These are phyloP conservation scores for Lagopus muta DNA, from an alignment of 2,113 vertebrate genomes.

Conservation along the genomic window DNA sequence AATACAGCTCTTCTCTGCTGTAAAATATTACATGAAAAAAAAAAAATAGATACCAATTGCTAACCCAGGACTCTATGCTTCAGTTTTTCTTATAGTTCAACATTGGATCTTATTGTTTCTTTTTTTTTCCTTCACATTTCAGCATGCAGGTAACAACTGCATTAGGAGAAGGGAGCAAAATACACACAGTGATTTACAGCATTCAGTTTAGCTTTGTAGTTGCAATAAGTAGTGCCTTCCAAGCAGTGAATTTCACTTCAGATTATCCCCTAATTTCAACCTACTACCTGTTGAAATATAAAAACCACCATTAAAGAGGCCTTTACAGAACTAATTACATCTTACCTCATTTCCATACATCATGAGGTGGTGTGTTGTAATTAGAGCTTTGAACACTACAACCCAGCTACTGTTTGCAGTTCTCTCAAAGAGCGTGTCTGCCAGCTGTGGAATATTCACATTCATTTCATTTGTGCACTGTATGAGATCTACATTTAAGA, in stretches of 20 bases:
- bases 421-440: conserved; percentile 89
- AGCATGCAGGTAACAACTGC: background rate
- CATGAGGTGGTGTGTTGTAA: conserved; percentile 97
- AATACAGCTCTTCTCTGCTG: background rate
- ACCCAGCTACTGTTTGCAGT: conserved; percentile 95
- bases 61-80: background rate
- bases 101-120: background rate
- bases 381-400: conserved; percentile 96
- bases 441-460: conserved; percentile 91
- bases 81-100: background rate
- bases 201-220: background rate
- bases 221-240: background rate
- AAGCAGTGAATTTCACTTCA: background rate
- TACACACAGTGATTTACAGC: background rate
- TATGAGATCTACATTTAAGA: conserved; percentile 86
- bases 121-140: background rate
- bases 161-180: background rate
- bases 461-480: conserved; percentile 96
- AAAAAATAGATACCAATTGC: background rate
- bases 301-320: background rate
- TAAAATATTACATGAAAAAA: background rate
- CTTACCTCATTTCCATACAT: conserved; percentile 97
- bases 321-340: background rate
- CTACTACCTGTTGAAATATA: background rate
- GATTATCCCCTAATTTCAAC: background rate